A percentile compares a stretch with the other conserved stretches of the same genome.
Conservation (phyloP, 2,113 vertebrate genomes). For the Megaleporinus macrocephalus region DNA sequence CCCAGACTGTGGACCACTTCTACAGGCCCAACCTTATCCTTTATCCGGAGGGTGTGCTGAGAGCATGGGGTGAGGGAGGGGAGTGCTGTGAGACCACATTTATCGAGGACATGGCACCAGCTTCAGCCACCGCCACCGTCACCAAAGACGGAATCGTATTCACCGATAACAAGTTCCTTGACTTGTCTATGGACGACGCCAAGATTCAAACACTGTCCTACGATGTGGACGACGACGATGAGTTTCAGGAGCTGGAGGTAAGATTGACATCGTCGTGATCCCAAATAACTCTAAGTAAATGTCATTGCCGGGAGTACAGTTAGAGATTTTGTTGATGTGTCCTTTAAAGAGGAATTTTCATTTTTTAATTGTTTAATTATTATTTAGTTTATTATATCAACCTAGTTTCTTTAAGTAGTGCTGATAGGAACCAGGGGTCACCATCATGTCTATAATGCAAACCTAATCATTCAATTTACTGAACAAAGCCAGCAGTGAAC, state of each 20-base stretch:
- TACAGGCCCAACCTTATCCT: slow-evolving; percentile 86
- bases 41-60: slow-evolving; percentile 84
- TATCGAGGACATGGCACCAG: slow-evolving; percentile 83
- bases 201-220: slow-evolving; percentile 93
- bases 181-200: slow-evolving; percentile 82
- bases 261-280: slow-evolving; percentile 50
- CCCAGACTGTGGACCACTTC: slow-evolving; percentile 79
- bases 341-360: too few species aligned
- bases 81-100: slow-evolving; percentile 96
- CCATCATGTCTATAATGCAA: too few species aligned
- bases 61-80: slow-evolving; percentile 80
- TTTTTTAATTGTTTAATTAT: too few species aligned
- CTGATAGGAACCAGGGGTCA: too few species aligned
- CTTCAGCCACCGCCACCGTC: slow-evolving; percentile 76
- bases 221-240: slow-evolving; percentile 88
- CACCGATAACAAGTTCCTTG: slow-evolving; percentile 83
- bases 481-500: too few species aligned
- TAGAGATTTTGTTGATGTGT: too few species aligned
- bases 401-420: too few species aligned
- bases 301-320: too few species aligned
- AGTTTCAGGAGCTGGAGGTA: slow-evolving; percentile 95
- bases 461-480: too few species aligned
- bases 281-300: background rate
- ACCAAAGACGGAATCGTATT: slow-evolving; percentile 84
- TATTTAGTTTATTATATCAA: too few species aligned